phyloP scores from a whole-genome alignment of 2,797 vertebrate species.

The Clarias pachynema region DNA sequence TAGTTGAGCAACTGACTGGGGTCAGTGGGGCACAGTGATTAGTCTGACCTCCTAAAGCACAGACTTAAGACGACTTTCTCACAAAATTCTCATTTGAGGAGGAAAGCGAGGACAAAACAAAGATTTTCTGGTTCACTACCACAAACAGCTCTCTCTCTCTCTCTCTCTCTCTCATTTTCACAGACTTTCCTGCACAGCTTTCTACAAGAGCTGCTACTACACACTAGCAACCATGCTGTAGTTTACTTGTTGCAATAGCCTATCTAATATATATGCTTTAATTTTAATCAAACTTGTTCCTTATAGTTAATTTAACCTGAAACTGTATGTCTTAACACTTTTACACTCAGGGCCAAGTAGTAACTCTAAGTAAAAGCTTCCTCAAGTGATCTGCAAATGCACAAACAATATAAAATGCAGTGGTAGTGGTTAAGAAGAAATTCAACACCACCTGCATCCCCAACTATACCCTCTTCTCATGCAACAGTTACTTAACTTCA shows the following conservation, averaged over 20 bases:
- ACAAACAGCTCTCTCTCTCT: background rate
- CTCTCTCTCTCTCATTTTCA: background rate
- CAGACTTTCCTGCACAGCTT: background rate
- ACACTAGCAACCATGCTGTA: background rate
- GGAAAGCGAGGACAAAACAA: background rate
- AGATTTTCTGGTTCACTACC: background rate
- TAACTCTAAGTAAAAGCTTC: slow-evolving; percentile 1
- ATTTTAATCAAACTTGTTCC: background rate
- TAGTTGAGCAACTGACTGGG: background rate
- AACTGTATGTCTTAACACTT: too few relatives aligned
- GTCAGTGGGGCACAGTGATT: background rate
- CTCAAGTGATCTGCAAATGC: background rate
- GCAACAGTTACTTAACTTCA: slow-evolving; percentile 35
- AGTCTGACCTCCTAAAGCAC: background rate
- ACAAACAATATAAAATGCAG: slow-evolving; percentile 28
- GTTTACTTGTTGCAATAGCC: background rate
- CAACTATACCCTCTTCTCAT: slow-evolving; percentile 23
- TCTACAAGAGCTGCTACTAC: background rate
- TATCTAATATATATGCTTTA: background rate
- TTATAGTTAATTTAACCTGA: background rate
- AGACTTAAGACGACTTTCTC: background rate
- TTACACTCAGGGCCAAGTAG: background rate
- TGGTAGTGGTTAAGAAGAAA: slow-evolving; percentile 26
- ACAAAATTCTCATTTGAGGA: background rate
- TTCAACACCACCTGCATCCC: slow-evolving; percentile 26